Conservation (phyloP, 23 tunicate genomes). For the Phallusia fumigata region DNA sequence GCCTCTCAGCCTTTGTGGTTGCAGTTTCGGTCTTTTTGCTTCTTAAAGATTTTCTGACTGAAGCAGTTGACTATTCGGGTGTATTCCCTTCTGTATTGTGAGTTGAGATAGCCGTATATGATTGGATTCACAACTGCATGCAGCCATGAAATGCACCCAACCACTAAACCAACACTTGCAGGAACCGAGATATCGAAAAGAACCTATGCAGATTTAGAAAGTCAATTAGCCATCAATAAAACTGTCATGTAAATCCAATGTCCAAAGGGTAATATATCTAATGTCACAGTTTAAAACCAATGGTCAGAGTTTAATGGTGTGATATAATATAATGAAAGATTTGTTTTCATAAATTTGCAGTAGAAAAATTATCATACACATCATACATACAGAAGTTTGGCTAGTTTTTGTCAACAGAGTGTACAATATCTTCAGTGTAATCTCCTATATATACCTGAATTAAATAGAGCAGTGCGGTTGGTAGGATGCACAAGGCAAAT, state of each 20-base stretch:
- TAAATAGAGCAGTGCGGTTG: slow-evolving; percentile 55
- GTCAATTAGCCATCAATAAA: too few species aligned
- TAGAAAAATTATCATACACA: too few species aligned
- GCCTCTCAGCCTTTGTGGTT: not conserved
- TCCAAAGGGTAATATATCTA: too few species aligned
- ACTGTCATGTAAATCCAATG: too few species aligned
- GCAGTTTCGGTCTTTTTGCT: slow-evolving; percentile 12
- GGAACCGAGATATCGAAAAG: slow-evolving; percentile 22
- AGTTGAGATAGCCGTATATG: slow-evolving; percentile 88
- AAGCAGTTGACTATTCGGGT: slow-evolving; percentile 35
- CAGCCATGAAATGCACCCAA: slow-evolving; percentile 74
- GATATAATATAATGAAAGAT: too few species aligned
- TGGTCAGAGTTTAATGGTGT: too few species aligned
- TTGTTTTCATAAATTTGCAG: too few species aligned
- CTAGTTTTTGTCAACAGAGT: too few species aligned
- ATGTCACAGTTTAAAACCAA: too few species aligned
- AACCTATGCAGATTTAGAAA: slow-evolving; percentile 20
- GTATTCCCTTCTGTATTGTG: slow-evolving; percentile 79
- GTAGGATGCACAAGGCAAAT: slow-evolving; percentile 76
- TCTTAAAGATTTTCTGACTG: slow-evolving; percentile 14
- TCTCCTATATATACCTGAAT: slow-evolving; percentile 37
- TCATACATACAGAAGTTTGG: too few species aligned
- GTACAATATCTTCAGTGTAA: too few species aligned
- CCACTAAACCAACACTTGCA: slow-evolving; percentile 42
- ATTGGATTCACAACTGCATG: slow-evolving; percentile 89